Conservation (phyloP, 2,797 vertebrate species). For the Acanthis flammea region DNA sequence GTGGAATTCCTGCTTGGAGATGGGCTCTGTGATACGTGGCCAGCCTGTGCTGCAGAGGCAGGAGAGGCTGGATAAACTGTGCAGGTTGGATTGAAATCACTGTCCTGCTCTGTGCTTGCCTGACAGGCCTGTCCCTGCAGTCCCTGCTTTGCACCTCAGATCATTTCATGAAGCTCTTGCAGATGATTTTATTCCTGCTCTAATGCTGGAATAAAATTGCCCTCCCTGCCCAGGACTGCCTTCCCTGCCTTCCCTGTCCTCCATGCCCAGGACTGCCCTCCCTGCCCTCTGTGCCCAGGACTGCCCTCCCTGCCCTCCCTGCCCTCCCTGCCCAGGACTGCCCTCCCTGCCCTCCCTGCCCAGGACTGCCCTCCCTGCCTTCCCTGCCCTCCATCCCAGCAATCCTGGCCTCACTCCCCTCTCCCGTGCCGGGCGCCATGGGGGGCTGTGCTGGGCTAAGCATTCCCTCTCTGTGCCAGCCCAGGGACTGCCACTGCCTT, state of each 20-base stretch:
- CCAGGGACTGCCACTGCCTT: neutral
- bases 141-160: neutral
- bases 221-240: too few species aligned
- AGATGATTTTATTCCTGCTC: neutral
- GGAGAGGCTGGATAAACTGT: neutral
- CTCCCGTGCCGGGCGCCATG: neutral
- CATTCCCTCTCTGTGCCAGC: neutral
- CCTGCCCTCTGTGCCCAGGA: too few species aligned
- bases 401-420: fast-evolving
- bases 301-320: too few species aligned
- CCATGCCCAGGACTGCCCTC: too few species aligned
- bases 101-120: neutral
- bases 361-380: too few species aligned
- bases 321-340: too few species aligned
- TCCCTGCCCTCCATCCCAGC: neutral
- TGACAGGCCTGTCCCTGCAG: neutral
- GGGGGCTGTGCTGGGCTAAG: neutral
- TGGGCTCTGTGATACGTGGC: neutral
- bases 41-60: neutral
- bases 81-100: neutral
- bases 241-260: too few species aligned
- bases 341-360: too few species aligned
- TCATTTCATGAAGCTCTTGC: neutral
- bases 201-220: neutral
- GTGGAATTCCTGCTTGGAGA: neutral